Evolutionary conservation across 2,113 vertebrate species (phyloP).

Genomic region (Tachysurus fulvidraco): DNA sequence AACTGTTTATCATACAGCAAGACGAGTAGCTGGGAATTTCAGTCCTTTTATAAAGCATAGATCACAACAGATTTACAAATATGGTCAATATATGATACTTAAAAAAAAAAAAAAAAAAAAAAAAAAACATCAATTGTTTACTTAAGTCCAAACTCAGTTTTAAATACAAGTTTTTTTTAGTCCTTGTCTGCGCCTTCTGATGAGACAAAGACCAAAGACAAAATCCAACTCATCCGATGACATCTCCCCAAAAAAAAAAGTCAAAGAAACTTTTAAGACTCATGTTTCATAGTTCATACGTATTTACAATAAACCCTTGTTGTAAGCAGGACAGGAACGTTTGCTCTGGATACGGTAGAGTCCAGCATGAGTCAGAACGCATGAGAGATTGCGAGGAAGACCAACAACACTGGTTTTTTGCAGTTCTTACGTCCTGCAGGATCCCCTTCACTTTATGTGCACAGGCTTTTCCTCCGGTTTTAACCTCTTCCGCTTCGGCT

Average conservation of each 20-base stretch:
- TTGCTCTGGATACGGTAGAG: conserved; percentile 56
- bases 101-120: conserved; percentile 51
- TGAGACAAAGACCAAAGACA: conserved; percentile 26
- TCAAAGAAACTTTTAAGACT: conserved; percentile 12
- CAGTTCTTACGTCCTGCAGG: conserved; percentile 24
- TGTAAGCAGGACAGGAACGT: conserved; percentile 51
- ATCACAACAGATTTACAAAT: conserved; percentile 78
- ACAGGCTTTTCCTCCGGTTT: conserved; percentile 91
- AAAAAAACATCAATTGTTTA: conserved; percentile 46
- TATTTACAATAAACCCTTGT: conserved; percentile 56
- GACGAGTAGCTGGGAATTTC: conserved; percentile 54
- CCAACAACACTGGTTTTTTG: conserved; percentile 49
- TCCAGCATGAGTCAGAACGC: conserved; percentile 52
- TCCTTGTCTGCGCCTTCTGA: conserved; percentile 24
- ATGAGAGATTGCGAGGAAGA: conserved; percentile 59
- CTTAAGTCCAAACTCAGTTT: conserved; percentile 65
- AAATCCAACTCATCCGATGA: conserved; percentile 11
- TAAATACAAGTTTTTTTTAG: conserved; percentile 62
- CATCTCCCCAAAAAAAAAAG: not conserved
- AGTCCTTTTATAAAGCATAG: conserved; percentile 70
- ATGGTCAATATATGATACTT: conserved; percentile 64
- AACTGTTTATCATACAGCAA: conserved; percentile 72
- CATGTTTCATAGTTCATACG: conserved; percentile 44
- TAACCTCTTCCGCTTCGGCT: conserved; percentile 94
- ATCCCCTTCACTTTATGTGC: conserved; percentile 88